These are phyloP conservation scores for Eubasilissa splendida DNA, from an alignment of 2,888 invertebrate species.

Conservation along the genomic window DNA sequence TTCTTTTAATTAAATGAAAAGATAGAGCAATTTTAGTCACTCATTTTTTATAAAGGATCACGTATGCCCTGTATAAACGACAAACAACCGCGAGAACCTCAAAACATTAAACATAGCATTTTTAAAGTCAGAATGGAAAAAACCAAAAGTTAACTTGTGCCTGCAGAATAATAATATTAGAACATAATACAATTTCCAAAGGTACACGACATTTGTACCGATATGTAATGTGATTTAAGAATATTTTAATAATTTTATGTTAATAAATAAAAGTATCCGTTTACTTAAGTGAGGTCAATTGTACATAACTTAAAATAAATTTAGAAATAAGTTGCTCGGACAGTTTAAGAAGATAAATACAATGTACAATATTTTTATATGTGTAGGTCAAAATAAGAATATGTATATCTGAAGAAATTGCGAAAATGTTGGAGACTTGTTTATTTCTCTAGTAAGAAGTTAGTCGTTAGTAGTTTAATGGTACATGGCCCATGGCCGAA, in stretches of 20 bases:
- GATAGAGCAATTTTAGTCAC: too few relatives aligned
- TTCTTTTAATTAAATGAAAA: too few relatives aligned
- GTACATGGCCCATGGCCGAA: not conserved
- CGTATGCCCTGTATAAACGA: not conserved
- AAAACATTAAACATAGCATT: not conserved
- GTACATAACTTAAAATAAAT: conserved; percentile 27
- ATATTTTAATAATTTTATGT: not conserved
- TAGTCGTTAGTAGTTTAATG: not conserved
- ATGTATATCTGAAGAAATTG: not conserved
- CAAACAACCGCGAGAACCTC: not conserved
- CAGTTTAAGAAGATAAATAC: not conserved
- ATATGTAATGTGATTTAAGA: not conserved
- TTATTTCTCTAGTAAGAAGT: not conserved
- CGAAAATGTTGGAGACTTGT: not conserved
- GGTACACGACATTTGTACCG: not conserved
- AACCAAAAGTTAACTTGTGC: too few relatives aligned
- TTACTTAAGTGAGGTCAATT: conserved; percentile 31
- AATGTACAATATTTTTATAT: too few relatives aligned
- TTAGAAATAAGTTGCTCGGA: not conserved
- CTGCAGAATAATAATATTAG: not conserved
- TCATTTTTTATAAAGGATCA: not conserved
- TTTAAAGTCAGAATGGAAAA: not conserved
- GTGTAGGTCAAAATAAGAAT: not conserved
- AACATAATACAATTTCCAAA: not conserved
- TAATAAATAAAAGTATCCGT: not conserved